Evolutionary conservation across 2,797 vertebrate genomes (phyloP), one percentile per base, ranked within the genome.

Genomic region (Pangasius larnaudii): DNA sequence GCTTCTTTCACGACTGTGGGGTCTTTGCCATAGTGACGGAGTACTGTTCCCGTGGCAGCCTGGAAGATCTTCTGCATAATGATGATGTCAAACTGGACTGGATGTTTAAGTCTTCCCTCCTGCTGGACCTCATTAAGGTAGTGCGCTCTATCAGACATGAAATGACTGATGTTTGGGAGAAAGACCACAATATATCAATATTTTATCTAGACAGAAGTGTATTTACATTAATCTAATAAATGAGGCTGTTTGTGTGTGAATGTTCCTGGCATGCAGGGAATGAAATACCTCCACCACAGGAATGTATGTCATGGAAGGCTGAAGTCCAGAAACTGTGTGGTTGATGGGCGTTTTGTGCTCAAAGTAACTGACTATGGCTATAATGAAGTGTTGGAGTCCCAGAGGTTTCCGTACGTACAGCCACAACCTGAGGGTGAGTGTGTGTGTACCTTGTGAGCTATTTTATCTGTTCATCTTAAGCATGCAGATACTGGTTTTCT

Each of bases 31-130:
- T 97, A 19, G 96, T 98, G 90, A 98, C 96, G 0, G 97, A 98
- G 92, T 98, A 97, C 93, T 98, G 97, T 92, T 97, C 97, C 87
- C 93, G 97, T 84, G 97, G 97, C 51, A 99, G 98, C 92, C 91
- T 98, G 91, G 97, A 98, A 91, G 98, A 99, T 93, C 94, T 98
- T 88, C 93, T 99, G 88, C 94, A 94, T 30, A 98, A 97, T 0
- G 95, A 97, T 0, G 97, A 98, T 1, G 96, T 98, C 90, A 98
- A 98, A 89, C 95, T 98, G 8, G 97, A 98, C 92, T 98, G 97
- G 97, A 97, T 98, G 97, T 98, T 99, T 94, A 99, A 98, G 91
- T 98, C 97, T 0, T 98, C 97, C 27, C 95, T 99, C 24, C 84
- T 99, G 79, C 91, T 98, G 93, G 97, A 99, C 94, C 94, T 99